phyloP scores from a whole-genome alignment of 1,140 invertebrate species.

The Pomacea maculata region DNA sequence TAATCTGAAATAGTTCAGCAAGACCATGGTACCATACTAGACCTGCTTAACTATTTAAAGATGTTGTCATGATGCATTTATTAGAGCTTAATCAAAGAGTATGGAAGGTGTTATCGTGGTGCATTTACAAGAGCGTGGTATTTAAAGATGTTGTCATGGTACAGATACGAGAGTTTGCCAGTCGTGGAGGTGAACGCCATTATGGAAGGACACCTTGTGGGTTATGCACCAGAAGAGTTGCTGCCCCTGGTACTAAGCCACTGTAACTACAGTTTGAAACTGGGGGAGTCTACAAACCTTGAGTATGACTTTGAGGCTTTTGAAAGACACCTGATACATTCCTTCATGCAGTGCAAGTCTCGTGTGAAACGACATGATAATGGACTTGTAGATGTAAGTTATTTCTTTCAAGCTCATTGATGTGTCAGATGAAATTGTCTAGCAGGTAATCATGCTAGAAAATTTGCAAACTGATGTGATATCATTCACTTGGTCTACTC shows the following conservation, averaged over 20 bases:
- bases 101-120: too few relatives aligned
- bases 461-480: too few relatives aligned
- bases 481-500: background rate
- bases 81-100: too few relatives aligned
- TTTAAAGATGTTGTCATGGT: too few relatives aligned
- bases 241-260: slow-evolving; percentile 35
- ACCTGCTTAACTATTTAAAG: too few relatives aligned
- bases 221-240: slow-evolving; percentile 48
- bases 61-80: too few relatives aligned
- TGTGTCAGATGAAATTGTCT: background rate
- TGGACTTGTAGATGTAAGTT: slow-evolving; percentile 5
- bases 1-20: too few relatives aligned
- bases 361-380: background rate
- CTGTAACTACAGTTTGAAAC: slow-evolving; percentile 21
- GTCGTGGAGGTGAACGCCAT: slow-evolving; percentile 27
- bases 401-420: too few relatives aligned
- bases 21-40: too few relatives aligned
- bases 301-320: slow-evolving; percentile 24
- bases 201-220: slow-evolving; percentile 41
- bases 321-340: slow-evolving; percentile 9
- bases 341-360: slow-evolving; percentile 12
- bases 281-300: slow-evolving; percentile 12
- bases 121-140: too few relatives aligned
- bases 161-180: slow-evolving; percentile 19
- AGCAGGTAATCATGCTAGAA: too few relatives aligned